A percentile compares a stretch with the other conserved stretches of the same genome.
Evolutionary conservation across 2,888 invertebrate genomes (phyloP).

Genomic region (Thymelicus sylvestris): DNA sequence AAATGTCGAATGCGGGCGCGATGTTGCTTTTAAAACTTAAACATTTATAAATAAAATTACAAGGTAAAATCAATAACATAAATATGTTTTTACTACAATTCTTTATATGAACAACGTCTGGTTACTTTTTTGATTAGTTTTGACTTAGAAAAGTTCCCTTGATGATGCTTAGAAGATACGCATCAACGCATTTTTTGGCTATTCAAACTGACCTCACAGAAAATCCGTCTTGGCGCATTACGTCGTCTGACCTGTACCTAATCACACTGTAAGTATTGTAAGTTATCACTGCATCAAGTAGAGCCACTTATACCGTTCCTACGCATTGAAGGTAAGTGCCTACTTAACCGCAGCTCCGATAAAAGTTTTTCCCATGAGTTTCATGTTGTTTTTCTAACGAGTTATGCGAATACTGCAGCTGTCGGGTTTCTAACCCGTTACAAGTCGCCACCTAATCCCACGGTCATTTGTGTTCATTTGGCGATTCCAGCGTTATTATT

Average conservation of each 20-base stretch:
- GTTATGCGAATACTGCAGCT: slow-evolving; percentile 41
- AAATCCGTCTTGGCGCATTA: background rate
- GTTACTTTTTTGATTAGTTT: no score
- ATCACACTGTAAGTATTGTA: background rate
- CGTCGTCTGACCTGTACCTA: background rate
- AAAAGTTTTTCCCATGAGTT: slow-evolving; percentile 32
- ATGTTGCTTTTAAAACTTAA: no score
- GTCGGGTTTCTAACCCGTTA: slow-evolving; percentile 43
- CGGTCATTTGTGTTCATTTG: slow-evolving; percentile 81
- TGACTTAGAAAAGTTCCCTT: no score
- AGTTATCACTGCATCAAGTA: slow-evolving; percentile 14
- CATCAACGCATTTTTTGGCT: no score
- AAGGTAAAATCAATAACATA: no score
- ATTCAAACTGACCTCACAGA: no score
- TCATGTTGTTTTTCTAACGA: slow-evolving; percentile 29
- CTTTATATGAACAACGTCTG: no score
- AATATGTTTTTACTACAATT: no score
- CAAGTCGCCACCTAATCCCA: slow-evolving; percentile 67
- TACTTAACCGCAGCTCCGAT: slow-evolving; percentile 6
- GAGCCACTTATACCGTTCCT: background rate
- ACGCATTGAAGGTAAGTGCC: slow-evolving; percentile 6
- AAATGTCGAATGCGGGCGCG: no score
- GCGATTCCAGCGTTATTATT: slow-evolving; percentile 76
- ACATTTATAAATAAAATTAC: no score
- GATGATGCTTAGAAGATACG: background rate